phyloP scores from a whole-genome alignment of 2,113 vertebrate genomes.

The Microtus oregoni region DNA sequence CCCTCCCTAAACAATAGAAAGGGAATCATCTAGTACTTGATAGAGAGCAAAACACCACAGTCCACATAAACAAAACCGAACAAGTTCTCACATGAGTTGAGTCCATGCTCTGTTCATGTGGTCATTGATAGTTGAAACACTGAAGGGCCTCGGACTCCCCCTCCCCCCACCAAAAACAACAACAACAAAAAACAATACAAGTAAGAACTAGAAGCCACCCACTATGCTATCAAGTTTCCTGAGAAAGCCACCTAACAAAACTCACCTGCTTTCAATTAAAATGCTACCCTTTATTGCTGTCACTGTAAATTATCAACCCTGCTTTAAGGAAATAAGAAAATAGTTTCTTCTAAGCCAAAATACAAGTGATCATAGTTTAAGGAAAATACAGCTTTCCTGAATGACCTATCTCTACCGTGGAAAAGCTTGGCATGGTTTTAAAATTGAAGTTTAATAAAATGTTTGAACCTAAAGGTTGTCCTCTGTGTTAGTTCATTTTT shows the following conservation, averaged over 20 bases:
- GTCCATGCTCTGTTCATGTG: neutral
- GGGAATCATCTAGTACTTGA: neutral
- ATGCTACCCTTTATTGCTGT: neutral
- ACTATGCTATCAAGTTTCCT: neutral
- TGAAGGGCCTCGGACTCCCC: neutral
- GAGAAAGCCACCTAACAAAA: neutral
- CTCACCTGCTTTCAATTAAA: neutral
- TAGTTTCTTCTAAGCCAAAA: neutral
- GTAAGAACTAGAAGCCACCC: neutral
- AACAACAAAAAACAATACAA: neutral
- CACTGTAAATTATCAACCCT: neutral
- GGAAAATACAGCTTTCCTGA: neutral
- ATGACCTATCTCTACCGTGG: neutral
- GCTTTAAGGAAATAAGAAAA: neutral
- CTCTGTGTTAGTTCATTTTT: neutral
- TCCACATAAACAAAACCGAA: conserved; percentile 20
- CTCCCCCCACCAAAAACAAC: neutral
- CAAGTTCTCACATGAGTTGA: neutral
- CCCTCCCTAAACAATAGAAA: neutral
- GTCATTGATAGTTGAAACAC: neutral
- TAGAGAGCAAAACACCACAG: neutral
- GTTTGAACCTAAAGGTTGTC: neutral
- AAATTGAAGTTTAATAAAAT: neutral
- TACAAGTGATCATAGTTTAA: neutral
- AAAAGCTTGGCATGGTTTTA: neutral